phyloP scores from a whole-genome alignment of 2,113 vertebrate species.

The Planiliza haematocheilus region DNA sequence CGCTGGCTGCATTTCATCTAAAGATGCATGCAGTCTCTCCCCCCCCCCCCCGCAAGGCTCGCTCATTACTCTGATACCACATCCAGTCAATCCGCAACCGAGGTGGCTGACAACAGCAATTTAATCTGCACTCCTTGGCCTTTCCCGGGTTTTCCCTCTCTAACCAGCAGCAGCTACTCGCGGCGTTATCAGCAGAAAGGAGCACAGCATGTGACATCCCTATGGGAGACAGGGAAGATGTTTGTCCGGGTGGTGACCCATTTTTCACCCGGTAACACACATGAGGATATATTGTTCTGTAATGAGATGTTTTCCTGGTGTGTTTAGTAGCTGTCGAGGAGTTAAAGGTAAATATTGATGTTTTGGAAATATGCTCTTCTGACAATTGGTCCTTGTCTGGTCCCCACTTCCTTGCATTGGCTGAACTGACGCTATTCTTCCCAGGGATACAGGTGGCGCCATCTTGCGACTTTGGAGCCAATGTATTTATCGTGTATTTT shows the following conservation, averaged over 20 bases:
- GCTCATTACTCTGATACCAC: conserved; percentile 47
- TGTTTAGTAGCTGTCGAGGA: neutral
- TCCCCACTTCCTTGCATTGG: too few relatives aligned
- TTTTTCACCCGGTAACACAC: neutral
- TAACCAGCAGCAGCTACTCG: conserved; percentile 20
- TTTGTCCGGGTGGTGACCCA: conserved; percentile 7
- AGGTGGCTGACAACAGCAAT: conserved; percentile 27
- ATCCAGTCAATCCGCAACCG: conserved; percentile 54
- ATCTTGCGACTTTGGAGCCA: too few relatives aligned
- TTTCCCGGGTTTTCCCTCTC: neutral
- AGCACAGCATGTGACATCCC: conserved; percentile 23
- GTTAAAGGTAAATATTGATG: neutral
- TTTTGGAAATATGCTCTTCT: conserved; percentile 1
- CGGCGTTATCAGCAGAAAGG: conserved; percentile 28
- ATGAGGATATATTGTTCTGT: conserved; percentile 8
- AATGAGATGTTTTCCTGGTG: neutral
- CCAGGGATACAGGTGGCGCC: too few relatives aligned
- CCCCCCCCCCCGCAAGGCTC: conserved; percentile 1
- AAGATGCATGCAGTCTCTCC: conserved; percentile 33
- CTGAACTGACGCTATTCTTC: too few relatives aligned
- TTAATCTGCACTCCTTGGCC: conserved; percentile 26
- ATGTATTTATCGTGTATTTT: too few relatives aligned
- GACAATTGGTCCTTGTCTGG: too few relatives aligned
- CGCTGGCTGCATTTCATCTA: conserved; percentile 41
- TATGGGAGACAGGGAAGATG: conserved; percentile 34